Evolutionary conservation across 2,888 invertebrate species (phyloP), one percentile per base, ranked within the genome.

Genomic region (Fragum fragum): DNA sequence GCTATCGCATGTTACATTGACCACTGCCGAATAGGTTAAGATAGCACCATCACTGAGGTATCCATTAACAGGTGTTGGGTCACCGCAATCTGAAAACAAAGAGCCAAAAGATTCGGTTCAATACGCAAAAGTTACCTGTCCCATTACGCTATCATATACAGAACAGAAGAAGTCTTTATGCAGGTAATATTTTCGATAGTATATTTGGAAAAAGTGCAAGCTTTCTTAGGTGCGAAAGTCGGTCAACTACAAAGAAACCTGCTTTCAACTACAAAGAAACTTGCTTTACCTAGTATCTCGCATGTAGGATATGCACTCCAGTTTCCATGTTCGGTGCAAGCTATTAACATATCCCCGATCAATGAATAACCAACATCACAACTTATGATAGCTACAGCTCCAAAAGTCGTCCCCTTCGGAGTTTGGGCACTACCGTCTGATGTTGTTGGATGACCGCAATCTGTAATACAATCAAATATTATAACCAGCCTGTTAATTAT

Each of bases 311-410:
- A n/a, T n/a, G 23, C 76, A 52, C 57, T 59, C 76, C 76, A 76
- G 3, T 42, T 69, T 3, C 53, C 73, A 42, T 55, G 9, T 21
- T 76, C 59, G 1, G 16, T 5, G 55, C 76, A 76, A 7, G 32
- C 1, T 3, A 47, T n/a, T 1, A 18, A 36, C 9, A 9, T 16
- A 26, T 28, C 29, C 2, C 70, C 76, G 7, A 18, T 28, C 2
- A 69, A 18, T 29, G 68, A 28, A 36, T 28, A 77, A 11, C 77
- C 77, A 9, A 36, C 5, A 29, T 77, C 39, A 73, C 77, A 77
- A 0, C 14, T 28, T 14, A 77, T 47, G 14, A 26, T 28, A 3
- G 57, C 57, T 26, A 23, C 23, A 11, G 21, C 23, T 7, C 26
- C 26, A n/a, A 23, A 57, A 23, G 57, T 57, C n/a, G 57, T 57